Evolutionary conservation across 2,797 vertebrate genomes (phyloP).

Genomic region (Crotalus adamanteus): DNA sequence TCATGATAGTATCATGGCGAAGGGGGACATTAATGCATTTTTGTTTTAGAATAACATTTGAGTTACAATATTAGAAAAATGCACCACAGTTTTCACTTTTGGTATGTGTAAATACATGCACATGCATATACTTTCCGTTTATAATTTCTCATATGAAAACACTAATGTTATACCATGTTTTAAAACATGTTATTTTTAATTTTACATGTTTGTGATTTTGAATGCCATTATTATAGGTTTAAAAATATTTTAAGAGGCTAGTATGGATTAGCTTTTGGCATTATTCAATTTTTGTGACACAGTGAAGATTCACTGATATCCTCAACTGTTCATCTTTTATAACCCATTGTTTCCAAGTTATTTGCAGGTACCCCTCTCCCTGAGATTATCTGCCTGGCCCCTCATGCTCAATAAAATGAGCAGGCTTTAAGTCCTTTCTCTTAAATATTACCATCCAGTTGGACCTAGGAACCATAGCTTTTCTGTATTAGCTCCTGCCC

Average conservation of each 20-base stretch:
- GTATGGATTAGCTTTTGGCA: not conserved
- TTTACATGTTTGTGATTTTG: not conserved
- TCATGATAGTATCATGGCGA: conserved; percentile 17
- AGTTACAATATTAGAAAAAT: conserved; percentile 7
- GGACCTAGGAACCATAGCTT: too few species aligned
- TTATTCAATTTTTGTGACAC: not conserved
- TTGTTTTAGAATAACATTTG: conserved; percentile 25
- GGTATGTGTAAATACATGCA: not conserved
- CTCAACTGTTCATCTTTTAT: not conserved
- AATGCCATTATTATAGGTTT: conserved; percentile 12
- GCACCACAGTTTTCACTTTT: not conserved
- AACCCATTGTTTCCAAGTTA: not conserved
- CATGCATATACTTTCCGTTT: not conserved
- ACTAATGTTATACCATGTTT: conserved; percentile 20
- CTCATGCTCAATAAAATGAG: too few species aligned
- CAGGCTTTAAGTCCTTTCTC: too few species aligned
- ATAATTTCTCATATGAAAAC: not conserved
- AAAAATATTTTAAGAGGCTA: conserved; percentile 28
- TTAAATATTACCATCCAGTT: too few species aligned
- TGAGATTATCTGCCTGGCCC: too few species aligned
- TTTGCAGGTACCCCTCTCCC: not conserved
- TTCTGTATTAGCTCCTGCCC: too few species aligned
- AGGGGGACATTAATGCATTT: not conserved
- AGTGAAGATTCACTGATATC: not conserved
- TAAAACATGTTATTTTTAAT: not conserved